phyloP scores from a whole-genome alignment of 2,797 vertebrate species.

The Poeciliopsis paucimaculata region DNA sequence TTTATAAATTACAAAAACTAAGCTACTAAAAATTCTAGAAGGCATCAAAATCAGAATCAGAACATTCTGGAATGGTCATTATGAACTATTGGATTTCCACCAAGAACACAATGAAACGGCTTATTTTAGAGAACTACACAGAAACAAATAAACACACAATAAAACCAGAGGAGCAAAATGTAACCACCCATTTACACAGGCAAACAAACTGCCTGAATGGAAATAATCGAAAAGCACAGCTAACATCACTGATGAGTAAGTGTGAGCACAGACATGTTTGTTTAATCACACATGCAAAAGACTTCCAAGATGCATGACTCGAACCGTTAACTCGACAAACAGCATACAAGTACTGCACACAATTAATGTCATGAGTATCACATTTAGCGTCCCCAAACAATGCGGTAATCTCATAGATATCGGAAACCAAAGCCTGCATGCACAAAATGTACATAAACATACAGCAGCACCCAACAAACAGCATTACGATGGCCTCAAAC shows the following conservation, averaged over 20 bases:
- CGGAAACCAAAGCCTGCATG: conserved; percentile 55
- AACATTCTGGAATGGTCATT: conserved; percentile 49
- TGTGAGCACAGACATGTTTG: conserved; percentile 49
- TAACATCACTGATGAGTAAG: conserved; percentile 60
- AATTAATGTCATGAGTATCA: conserved; percentile 48
- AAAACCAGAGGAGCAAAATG: conserved; percentile 42
- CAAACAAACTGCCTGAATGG: conserved; percentile 38
- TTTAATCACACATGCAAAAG: conserved; percentile 60
- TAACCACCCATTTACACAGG: conserved; percentile 53
- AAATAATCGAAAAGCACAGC: conserved; percentile 54
- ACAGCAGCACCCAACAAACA: conserved; percentile 65
- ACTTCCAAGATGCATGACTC: conserved; percentile 42
- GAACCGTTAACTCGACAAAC: conserved; percentile 37
- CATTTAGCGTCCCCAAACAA: conserved; percentile 36
- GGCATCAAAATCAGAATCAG: conserved; percentile 57
- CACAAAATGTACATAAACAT: conserved; percentile 62
- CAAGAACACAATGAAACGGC: conserved; percentile 53
- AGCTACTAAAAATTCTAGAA: conserved; percentile 51
- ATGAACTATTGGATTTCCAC: conserved; percentile 57
- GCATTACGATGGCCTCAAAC: conserved; percentile 63
- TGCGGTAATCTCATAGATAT: conserved; percentile 28
- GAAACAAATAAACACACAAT: conserved; percentile 59
- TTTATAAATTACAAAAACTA: conserved; percentile 62
- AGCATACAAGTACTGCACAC: conserved; percentile 56
- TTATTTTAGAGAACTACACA: conserved; percentile 47